These are phyloP conservation scores for Scytalopus superciliaris DNA, from an alignment of 2,113 vertebrate genomes.

Conservation along the genomic window DNA sequence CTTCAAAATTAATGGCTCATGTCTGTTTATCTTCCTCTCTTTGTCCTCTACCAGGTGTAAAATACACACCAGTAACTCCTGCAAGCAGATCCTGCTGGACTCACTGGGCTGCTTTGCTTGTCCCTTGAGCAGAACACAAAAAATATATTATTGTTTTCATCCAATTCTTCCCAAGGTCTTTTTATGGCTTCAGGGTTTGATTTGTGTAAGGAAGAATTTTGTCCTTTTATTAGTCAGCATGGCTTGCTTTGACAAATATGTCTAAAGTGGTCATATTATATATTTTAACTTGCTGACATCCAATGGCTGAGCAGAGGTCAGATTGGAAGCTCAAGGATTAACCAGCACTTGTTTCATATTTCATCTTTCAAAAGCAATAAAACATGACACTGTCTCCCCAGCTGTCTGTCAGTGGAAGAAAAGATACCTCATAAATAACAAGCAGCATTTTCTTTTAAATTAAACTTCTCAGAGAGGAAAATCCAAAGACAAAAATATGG, in stretches of 20 bases:
- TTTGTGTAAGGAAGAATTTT: conserved; percentile 27
- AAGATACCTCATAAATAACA: neutral
- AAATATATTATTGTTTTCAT: neutral
- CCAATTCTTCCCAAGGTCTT: conserved; percentile 11
- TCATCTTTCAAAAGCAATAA: conserved; percentile 27
- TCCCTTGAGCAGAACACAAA: neutral
- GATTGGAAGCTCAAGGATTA: conserved; percentile 50
- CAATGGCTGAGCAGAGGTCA: neutral
- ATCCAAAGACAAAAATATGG: neutral
- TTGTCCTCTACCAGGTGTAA: neutral
- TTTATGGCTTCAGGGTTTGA: conserved; percentile 25
- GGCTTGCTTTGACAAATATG: neutral
- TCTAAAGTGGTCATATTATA: neutral
- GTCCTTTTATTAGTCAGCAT: conserved; percentile 15
- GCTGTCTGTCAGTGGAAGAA: neutral
- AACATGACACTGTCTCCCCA: neutral
- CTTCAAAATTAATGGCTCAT: neutral
- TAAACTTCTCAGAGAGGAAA: neutral
- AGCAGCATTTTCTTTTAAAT: neutral
- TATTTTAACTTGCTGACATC: conserved; percentile 29
- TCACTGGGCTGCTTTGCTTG: neutral
- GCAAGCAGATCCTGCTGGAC: neutral
- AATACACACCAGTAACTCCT: neutral
- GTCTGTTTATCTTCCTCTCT: neutral
- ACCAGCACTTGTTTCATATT: conserved; percentile 41